phyloP scores from a whole-genome alignment of 2,888 invertebrate species.

The Macrosoma leucophasiata region DNA sequence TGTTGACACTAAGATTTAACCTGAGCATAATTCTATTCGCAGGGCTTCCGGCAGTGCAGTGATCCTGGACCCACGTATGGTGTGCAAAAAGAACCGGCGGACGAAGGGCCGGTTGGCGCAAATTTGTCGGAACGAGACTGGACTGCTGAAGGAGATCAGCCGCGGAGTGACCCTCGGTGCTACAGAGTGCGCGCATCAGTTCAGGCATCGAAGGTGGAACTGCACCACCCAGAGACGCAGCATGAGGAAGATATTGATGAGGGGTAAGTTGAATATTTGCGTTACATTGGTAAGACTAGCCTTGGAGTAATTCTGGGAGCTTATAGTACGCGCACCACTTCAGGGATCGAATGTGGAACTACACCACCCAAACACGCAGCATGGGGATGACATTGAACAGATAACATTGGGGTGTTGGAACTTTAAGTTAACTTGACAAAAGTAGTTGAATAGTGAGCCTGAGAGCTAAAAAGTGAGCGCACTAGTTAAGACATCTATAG shows the following conservation, averaged over 20 bases:
- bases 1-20: too few species aligned
- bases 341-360: conserved; percentile 90
- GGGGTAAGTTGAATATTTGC: conserved; percentile 88
- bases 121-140: conserved; percentile 89
- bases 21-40: conserved; percentile 21
- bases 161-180: conserved; percentile 89
- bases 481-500: too few species aligned
- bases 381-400: conserved; percentile 89
- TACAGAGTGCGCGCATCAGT: conserved; percentile 91
- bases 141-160: conserved; percentile 86
- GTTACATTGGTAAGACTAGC: conserved; percentile 78
- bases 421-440: too few species aligned
- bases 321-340: conserved; percentile 93
- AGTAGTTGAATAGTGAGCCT: too few species aligned
- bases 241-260: conserved; percentile 88
- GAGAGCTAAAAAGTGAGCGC: too few species aligned
- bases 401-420: too few species aligned
- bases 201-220: conserved; percentile 90
- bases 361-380: conserved; percentile 86
- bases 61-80: conserved; percentile 90
- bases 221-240: conserved; percentile 88
- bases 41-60: conserved; percentile 91
- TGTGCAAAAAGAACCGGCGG: conserved; percentile 90
- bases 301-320: conserved; percentile 89
- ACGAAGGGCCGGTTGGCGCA: conserved; percentile 85